Conservation (phyloP, 2,113 vertebrate species). For the Asarcornis scutulata region DNA sequence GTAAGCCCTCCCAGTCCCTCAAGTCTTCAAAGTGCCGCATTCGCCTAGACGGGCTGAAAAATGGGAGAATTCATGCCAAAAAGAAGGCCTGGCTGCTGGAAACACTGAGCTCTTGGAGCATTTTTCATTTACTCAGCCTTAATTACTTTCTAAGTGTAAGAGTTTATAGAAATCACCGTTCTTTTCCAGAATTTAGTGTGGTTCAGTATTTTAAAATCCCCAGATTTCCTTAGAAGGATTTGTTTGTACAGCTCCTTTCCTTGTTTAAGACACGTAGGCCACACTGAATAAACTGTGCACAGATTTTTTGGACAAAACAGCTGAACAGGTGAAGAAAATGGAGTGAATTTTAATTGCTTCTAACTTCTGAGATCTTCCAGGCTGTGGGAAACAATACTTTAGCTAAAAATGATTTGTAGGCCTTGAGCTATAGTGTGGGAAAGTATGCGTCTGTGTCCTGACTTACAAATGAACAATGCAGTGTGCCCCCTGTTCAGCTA, state of each 20-base stretch:
- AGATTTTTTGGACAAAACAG: neutral
- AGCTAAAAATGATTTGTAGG: neutral
- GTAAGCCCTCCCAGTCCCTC: neutral
- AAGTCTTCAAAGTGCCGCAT: neutral
- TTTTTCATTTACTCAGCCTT: constrained; percentile 29
- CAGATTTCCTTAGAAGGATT: constrained; percentile 43
- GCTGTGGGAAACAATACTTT: neutral
- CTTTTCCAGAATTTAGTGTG: neutral
- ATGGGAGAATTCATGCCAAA: neutral
- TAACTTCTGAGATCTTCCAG: constrained; percentile 32
- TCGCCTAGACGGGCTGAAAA: neutral
- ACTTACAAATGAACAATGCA: neutral
- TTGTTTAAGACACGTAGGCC: neutral
- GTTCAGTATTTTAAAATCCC: neutral
- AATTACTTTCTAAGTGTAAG: constrained; percentile 14
- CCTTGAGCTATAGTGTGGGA: neutral
- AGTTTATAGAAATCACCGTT: neutral
- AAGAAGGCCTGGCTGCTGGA: neutral
- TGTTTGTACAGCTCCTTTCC: constrained; percentile 26
- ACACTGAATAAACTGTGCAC: neutral
- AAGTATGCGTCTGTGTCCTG: neutral
- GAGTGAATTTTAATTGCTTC: constrained; percentile 40
- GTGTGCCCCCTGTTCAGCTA: neutral
- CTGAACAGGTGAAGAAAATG: constrained; percentile 29
- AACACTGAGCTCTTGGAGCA: neutral